Evolutionary conservation across 2,113 vertebrate genomes (phyloP).

Genomic region (Chionomys nivalis): DNA sequence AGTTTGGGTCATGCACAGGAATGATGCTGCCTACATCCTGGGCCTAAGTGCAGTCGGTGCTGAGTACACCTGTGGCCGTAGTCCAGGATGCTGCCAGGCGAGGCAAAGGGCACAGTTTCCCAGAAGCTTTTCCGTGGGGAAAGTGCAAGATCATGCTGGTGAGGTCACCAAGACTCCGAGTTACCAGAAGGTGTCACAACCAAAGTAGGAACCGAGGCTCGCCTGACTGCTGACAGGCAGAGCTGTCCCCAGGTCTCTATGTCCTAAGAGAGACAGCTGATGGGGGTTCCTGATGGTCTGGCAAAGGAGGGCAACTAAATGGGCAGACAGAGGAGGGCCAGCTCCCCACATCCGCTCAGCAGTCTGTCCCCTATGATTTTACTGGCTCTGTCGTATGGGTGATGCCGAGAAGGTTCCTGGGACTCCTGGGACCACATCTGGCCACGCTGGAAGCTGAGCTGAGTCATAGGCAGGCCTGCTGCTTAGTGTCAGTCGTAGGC

Average conservation of each 20-base stretch:
- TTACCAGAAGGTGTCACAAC: neutral
- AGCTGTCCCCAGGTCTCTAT: neutral
- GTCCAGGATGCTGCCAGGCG: neutral
- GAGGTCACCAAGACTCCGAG: neutral
- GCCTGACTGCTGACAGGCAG: neutral
- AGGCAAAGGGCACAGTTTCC: neutral
- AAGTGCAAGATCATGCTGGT: neutral
- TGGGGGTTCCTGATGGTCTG: neutral
- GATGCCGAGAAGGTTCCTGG: neutral
- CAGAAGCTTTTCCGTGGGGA: neutral
- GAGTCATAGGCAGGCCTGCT: neutral
- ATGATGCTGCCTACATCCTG: neutral
- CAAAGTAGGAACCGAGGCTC: neutral
- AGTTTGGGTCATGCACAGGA: neutral
- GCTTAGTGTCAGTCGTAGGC: neutral
- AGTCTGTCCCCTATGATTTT: neutral
- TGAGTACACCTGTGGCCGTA: neutral
- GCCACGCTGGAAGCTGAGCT: neutral
- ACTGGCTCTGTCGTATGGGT: neutral
- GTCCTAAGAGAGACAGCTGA: neutral
- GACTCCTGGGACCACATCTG: neutral
- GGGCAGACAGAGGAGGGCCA: neutral
- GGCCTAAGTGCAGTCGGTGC: neutral
- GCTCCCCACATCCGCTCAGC: neutral
- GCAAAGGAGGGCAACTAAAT: neutral